Percentiles rank a stretch among this genome's conserved stretches.
Conservation (phyloP, 1,140 invertebrate genomes). For the Meloidogyne floridensis region DNA sequence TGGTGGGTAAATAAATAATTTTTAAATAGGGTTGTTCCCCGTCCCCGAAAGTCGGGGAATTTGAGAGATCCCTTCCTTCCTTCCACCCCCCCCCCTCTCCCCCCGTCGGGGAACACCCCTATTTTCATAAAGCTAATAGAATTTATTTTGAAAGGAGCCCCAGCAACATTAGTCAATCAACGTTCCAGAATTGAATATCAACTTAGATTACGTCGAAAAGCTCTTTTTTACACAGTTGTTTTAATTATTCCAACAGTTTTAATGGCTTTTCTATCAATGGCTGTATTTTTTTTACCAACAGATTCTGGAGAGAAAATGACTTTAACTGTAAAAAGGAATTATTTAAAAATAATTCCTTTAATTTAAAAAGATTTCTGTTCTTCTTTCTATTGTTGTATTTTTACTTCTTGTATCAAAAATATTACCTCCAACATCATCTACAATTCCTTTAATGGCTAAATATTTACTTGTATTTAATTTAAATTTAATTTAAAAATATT, state of each 20-base stretch:
- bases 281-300: slow-evolving; percentile 92
- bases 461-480: slow-evolving; percentile 97
- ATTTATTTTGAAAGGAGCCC: slow-evolving; percentile 68
- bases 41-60: no score
- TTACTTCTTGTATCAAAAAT: slow-evolving; percentile 95
- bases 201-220: slow-evolving; percentile 24
- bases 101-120: no score
- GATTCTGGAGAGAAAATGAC: slow-evolving; percentile 81
- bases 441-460: slow-evolving; percentile 92
- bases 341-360: slow-evolving; percentile 68
- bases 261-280: slow-evolving; percentile 94
- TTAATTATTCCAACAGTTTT: slow-evolving; percentile 35
- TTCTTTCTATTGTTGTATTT: slow-evolving; percentile 97
- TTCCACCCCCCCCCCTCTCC: no score
- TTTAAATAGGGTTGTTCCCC: no score
- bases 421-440: slow-evolving; percentile 89
- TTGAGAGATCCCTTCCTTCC: no score
- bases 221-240: slow-evolving; percentile 32
- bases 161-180: slow-evolving; percentile 97
- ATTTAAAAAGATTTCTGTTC: slow-evolving; percentile 71
- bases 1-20: not conserved
- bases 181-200: slow-evolving; percentile 2
- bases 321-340: slow-evolving; percentile 91
- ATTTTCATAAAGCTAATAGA: no score
- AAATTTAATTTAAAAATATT: not conserved